Evolutionary conservation across 2,113 vertebrate genomes (phyloP).

Genomic region (Cathartes aura): DNA sequence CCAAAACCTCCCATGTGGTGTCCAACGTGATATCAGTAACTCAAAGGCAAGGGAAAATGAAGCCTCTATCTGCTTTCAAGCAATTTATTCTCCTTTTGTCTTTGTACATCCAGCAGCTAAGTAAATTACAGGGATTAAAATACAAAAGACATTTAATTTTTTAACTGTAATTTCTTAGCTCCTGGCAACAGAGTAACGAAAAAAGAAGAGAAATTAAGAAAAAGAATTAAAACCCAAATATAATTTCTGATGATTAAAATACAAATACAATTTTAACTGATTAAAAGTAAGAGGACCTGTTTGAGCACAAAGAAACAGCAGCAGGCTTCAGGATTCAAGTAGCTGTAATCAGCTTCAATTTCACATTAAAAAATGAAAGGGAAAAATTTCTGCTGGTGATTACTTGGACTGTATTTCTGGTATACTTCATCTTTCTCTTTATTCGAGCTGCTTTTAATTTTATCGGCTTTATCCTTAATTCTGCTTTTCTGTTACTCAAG

Average conservation of each 20-base stretch:
- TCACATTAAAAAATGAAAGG: not conserved
- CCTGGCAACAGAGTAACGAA: not conserved
- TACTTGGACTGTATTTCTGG: not conserved
- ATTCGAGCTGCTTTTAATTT: conserved; percentile 14
- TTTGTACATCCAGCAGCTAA: conserved; percentile 46
- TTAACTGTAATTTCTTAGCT: conserved; percentile 41
- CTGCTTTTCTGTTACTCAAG: not conserved
- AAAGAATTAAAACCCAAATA: not conserved
- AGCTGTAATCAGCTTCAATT: not conserved
- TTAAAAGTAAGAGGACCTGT: conserved; percentile 38
- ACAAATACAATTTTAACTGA: not conserved
- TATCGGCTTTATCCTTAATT: conserved; percentile 6
- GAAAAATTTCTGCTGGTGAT: not conserved
- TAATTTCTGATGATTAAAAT: conserved; percentile 16
- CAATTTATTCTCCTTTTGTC: conserved; percentile 58
- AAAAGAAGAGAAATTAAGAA: not conserved
- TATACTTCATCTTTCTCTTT: not conserved
- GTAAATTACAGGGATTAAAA: conserved; percentile 57
- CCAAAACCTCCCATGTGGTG: conserved; percentile 53
- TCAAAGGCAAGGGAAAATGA: conserved; percentile 45
- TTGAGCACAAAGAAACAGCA: not conserved
- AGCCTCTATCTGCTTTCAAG: conserved; percentile 45
- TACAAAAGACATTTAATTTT: conserved; percentile 55
- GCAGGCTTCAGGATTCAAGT: not conserved
- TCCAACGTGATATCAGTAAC: conserved; percentile 50